A percentile compares a stretch with the other conserved stretches of the same genome.
These are phyloP conservation scores for Gymnorhina tibicen DNA, from an alignment of 2,113 vertebrate genomes.

Conservation along the genomic window DNA sequence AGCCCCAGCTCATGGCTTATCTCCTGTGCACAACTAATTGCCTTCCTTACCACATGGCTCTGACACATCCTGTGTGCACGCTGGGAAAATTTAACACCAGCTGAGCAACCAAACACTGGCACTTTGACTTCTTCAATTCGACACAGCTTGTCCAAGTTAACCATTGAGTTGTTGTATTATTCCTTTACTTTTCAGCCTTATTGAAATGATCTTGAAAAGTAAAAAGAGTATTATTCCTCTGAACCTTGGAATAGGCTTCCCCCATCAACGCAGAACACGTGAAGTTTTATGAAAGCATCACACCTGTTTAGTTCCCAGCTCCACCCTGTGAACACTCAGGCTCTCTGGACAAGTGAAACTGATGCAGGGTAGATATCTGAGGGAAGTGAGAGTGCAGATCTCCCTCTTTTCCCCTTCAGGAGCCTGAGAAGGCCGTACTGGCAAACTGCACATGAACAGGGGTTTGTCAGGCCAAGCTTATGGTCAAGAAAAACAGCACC, in stretches of 20 bases:
- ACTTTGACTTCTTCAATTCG: not conserved
- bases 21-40: not conserved
- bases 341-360: not conserved
- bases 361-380: not conserved
- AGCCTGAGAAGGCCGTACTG: not conserved
- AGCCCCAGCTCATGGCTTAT: not conserved
- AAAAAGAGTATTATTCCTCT: not conserved
- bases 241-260: not conserved
- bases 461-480: not conserved
- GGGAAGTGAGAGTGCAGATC: too few species aligned
- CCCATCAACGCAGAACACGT: fast-evolving
- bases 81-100: not conserved
- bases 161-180: not conserved
- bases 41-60: not conserved
- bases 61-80: not conserved
- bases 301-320: not conserved
- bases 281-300: not conserved
- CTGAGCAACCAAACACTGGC: not conserved
- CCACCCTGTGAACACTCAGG: not conserved
- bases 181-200: not conserved
- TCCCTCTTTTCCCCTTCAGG: not conserved
- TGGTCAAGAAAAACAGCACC: not conserved
- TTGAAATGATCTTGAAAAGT: not conserved
- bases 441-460: not conserved
- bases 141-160: not conserved